Evolutionary conservation across 2,888 invertebrate species (phyloP), one percentile per base, ranked within the genome.

Genomic region (Synergus itoensis): DNA sequence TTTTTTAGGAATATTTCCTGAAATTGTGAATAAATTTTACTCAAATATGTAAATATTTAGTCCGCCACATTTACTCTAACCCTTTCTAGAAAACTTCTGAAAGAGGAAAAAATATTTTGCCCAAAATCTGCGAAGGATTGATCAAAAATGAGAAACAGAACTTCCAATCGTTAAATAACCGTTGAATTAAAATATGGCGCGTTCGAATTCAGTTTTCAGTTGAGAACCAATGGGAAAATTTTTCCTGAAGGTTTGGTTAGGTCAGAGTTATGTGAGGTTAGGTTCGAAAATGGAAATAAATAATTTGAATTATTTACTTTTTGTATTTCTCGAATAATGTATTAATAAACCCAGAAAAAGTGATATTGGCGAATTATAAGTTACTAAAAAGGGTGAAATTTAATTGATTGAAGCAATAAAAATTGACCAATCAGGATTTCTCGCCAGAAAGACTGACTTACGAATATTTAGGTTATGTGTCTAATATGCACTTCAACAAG

Each of bases 391-490:
- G 28, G 1, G 28, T 28, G 14, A 16, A 63, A 28, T 36, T 63
- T 28, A 0, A 63, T 16, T 7, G 28, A 36, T 63, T 63, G 36
- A 2, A 16, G 36, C 1, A 14, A 11, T 3, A 57, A 36, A 16
- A 36, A 36, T 16, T 16, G 4, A 36, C 11, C 36, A 16, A 63
- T 16, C 36, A 16, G 3, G 11, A 28, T 11, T 63, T 63, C 5
- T 63, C 2, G 63, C 36, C 28, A 40, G 36, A 36, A 63, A 41
- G 9, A 11, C 43, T 43, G 18, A 1, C 12, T 11, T 63, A 12
- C 4, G 43, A n/a, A 40, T 7, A 78, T 78, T 45, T 60, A 83
- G 83, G 83, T 83, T 83, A 83, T 82, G 67, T 48, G 11, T 76
- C 12, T 18, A 69, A 78, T 63, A 82, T 82, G 80, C 65, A 64